Base-by-base conservation (phyloP, 2,113 vertebrate genomes). In the Sturnira hondurensis region DNA sequence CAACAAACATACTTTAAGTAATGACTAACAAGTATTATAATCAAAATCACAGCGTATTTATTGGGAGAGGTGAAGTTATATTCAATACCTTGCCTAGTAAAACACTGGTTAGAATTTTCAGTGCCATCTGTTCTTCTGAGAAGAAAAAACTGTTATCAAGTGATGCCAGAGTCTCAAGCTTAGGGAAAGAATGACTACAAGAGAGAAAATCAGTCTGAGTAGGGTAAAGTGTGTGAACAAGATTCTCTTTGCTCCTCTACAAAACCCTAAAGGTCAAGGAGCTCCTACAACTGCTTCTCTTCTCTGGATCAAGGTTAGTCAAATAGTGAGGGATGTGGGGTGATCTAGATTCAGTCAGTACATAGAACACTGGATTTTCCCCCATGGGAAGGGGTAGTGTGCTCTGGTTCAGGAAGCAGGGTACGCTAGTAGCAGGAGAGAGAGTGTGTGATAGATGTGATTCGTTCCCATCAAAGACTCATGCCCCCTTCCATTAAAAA, bases 1-100 rank as follows among this genome's bases (percentile, higher is more conserved):
- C 88, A 85, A 87, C 16, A 91, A 67, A 87, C 7, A 93, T 58
- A 74, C 31, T 82, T 80, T 56, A 93, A 82, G 41, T 52, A 91
- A 94, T 91, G 50, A 85, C 33, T 88, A 50, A 26, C 26, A 80
- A 94, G 82, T 70, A 17, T 90, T 78, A 73, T 58, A 16, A 74
- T 43, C 26, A 92, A 58, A 87, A 80, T 93, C 85, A 45, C 1
- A 74, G 26, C 70, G 14, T 56, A 74, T 54, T 33, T 47, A 33
- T 26, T 77, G 10, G 38, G 22, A 91, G 47, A 91, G 38, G 2
- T 28, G 86, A 95, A 80, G 58, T 65, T 63, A 63, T 38, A 76
- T 20, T 43, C n/a, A 74, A 63, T 54, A 50, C 7, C 31, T 88
- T 76, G 38, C n/a, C 52, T 92, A 70, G 28, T 82, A 87, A 96